Conservation (phyloP, 2,888 invertebrate genomes). For the Eubasilissa splendida region DNA sequence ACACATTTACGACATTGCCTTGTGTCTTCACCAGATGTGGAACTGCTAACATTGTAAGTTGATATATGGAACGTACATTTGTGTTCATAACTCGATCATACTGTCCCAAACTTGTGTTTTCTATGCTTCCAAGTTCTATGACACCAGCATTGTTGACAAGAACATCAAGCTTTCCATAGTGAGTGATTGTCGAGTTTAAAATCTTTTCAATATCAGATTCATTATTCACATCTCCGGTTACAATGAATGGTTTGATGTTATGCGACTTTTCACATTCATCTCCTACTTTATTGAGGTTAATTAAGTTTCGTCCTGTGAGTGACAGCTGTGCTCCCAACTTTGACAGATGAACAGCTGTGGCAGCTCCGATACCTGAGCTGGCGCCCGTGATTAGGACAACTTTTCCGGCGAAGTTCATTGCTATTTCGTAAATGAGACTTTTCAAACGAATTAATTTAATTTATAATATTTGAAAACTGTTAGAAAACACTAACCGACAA, state of each 20-base stretch:
- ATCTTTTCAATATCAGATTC: conserved; percentile 83
- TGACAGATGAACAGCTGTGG: conserved; percentile 84
- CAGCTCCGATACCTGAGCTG: conserved; percentile 89
- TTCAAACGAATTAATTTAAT: too few relatives aligned
- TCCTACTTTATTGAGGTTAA: conserved; percentile 69
- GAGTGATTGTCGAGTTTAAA: conserved; percentile 80
- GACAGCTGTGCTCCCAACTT: conserved; percentile 83
- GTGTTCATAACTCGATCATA: conserved; percentile 92
- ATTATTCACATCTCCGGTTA: conserved; percentile 81
- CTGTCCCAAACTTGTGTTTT: conserved; percentile 88
- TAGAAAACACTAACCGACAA: too few relatives aligned
- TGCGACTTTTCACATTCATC: conserved; percentile 66
- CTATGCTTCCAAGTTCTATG: conserved; percentile 86
- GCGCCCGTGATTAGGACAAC: conserved; percentile 85
- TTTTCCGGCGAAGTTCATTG: conserved; percentile 79
- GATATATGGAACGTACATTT: conserved; percentile 88
- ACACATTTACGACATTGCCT: conserved; percentile 96
- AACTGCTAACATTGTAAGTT: conserved; percentile 89
- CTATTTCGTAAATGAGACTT: neutral
- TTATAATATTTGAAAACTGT: too few relatives aligned
- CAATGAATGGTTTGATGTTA: conserved; percentile 70
- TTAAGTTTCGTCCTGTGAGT: conserved; percentile 78
- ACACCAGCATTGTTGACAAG: conserved; percentile 93
- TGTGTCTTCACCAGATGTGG: conserved; percentile 88
- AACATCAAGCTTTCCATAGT: conserved; percentile 86